Conservation (phyloP, 2,113 vertebrate genomes). For the Heterotis niloticus region DNA sequence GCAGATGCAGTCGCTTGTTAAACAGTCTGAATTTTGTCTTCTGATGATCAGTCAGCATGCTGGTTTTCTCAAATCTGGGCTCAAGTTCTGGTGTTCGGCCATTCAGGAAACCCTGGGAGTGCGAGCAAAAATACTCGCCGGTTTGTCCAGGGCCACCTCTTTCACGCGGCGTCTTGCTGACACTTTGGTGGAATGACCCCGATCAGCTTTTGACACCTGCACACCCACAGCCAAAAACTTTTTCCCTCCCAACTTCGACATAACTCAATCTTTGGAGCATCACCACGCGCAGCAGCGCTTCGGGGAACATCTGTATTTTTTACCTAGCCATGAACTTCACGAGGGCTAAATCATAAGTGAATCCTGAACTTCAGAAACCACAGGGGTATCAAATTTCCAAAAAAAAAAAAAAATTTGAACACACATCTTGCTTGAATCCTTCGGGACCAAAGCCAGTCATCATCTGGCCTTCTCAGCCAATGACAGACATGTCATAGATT, state of each 20-base stretch:
- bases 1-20: too few relatives aligned
- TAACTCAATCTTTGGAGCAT: conserved; percentile 33
- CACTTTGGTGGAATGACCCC: conserved; percentile 38
- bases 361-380: background rate
- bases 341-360: too few relatives aligned
- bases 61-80: too few relatives aligned
- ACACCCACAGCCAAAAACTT: conserved; percentile 8
- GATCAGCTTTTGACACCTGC: conserved; percentile 29
- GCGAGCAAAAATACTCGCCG: conserved; percentile 40
- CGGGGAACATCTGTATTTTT: background rate
- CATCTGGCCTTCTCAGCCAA: conserved; percentile 43
- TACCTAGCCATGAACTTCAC: too few relatives aligned
- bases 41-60: too few relatives aligned
- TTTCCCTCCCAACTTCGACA: conserved; percentile 29
- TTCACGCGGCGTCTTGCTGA: conserved; percentile 28
- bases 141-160: too few relatives aligned
- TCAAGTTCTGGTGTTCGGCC: conserved; percentile 29
- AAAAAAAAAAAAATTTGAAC: conserved; percentile 11
- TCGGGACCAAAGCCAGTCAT: conserved; percentile 27
- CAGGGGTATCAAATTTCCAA: background rate
- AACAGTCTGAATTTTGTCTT: too few relatives aligned
- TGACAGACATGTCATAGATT: conserved; percentile 57
- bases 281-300: background rate
- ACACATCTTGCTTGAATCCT: conserved; percentile 31
- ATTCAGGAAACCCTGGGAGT: conserved; percentile 52